Evolutionary conservation across 2,113 vertebrate species (phyloP).

Genomic region (Triplophysa siluroides): DNA sequence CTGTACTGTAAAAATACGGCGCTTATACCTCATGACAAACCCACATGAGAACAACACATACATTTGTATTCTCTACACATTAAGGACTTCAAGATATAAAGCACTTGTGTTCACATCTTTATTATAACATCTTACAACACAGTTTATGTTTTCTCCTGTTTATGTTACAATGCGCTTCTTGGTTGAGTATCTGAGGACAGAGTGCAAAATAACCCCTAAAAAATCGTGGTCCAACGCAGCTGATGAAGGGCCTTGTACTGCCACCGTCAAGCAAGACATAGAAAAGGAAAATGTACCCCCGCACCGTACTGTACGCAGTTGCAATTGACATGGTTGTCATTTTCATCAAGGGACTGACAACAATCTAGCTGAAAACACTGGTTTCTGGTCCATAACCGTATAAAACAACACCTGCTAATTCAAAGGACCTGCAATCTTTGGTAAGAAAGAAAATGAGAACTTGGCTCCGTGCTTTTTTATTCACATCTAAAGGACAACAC

Average conservation of each 20-base stretch:
- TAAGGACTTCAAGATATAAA: constrained; percentile 71
- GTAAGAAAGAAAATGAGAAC: not conserved
- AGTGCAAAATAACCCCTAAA: constrained; percentile 59
- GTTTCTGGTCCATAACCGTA: not conserved
- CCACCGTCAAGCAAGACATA: not conserved
- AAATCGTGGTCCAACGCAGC: not conserved
- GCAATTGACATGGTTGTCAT: constrained; percentile 4
- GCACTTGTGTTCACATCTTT: constrained; percentile 77
- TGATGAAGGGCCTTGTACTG: constrained; percentile 16
- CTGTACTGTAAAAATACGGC: not conserved
- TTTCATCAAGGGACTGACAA: constrained; percentile 7
- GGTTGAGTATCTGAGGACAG: constrained; percentile 61
- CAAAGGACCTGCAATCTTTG: constrained; percentile 23
- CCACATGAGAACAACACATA: constrained; percentile 65
- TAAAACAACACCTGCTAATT: constrained; percentile 23
- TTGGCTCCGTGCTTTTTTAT: not conserved
- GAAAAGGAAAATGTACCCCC: not conserved
- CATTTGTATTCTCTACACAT: constrained; percentile 64
- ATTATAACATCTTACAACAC: constrained; percentile 75
- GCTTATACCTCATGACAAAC: constrained; percentile 61
- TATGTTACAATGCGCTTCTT: constrained; percentile 56
- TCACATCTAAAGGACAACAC: not conserved
- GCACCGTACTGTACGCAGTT: not conserved
- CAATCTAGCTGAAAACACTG: not conserved
- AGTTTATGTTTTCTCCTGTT: constrained; percentile 58